Base-by-base conservation (phyloP, 2,888 invertebrate genomes). In the Lordiphosa andalusiaca region DNA sequence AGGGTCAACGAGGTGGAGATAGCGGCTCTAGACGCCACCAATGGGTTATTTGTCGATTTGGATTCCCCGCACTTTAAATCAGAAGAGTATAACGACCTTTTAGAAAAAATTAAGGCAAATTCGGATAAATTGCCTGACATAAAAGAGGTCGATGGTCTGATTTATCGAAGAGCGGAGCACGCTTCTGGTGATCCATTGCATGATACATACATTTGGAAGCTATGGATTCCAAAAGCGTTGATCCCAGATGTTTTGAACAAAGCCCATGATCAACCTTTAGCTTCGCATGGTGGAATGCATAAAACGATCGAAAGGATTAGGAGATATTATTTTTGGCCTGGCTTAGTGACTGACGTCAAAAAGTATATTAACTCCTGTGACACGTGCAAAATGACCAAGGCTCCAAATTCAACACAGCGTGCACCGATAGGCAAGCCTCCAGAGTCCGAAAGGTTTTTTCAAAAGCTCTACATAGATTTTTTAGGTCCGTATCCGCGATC, bases 191-290 rank as follows among this genome's bases (percentile, higher is more conserved):
- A 67, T 0, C 56, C 53, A 16, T 0, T 53, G 6, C 25, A 39
- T 4, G 47, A 47, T 9, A 23, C 56, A 9, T 33, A 48, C 1
- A 13, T 37, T 1, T 71, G 68, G 70, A 74, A 71, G 37, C 12
- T 71, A 3, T 74, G 67, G 70, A 12, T 69, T 2, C 53, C 56
- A 21, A 41, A 33, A 9, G 12, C 13, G 2, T 9, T 38, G 9
- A 12, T 38, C 2, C 9, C 36, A 21, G 39, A 16, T 0, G 21
- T 33, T 12, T 6, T 46, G 19, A 10, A 35, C 10, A 21, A 9
- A 9, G 4, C 19, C 5, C 39, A 41, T 4, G 51, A 42, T 7
- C 9, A 35, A 4, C 35, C 41, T 0, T 10, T 53, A 39, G 12
- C 53, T 4, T 36, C 44, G 7, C 25, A 53, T 12, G 13, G 53